Evolutionary conservation across 2,888 invertebrate species (phyloP), one percentile per base, ranked within the genome.

Genomic region (Trichogramma evanescens): DNA sequence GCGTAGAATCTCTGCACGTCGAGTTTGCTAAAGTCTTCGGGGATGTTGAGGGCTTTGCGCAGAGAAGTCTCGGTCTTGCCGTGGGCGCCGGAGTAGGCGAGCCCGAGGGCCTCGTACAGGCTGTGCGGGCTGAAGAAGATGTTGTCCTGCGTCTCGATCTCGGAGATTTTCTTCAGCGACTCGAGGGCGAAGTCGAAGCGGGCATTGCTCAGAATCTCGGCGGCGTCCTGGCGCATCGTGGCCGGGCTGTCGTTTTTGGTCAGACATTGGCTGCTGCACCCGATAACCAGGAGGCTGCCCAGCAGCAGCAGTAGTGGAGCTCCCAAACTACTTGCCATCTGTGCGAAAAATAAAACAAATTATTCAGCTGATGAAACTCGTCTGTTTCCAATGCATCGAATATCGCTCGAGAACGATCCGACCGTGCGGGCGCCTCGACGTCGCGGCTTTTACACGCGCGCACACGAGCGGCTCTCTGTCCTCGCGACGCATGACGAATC

Each of bases 101-200:
- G 79, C 54, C 88, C 75, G 43, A 94, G 73, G 0, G 92, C 87
- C 68, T 92, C 89, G 72, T 91, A 89, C 9, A 93, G 86, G 66
- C 92, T 93, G 79, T 90, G 89, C 0, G 93, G 93, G 5, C 93
- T 93, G 77, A 91, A 92, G 81, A 94, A 92, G 48, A 93, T 79
- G 75, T 93, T 93, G 67, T 88, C 87, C 49, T 83, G 80, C 0
- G 86, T 84, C 65, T 85, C 84, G 13, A 83, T 83, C 58, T 81
- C 78, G 66, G 87, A 86, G 65, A 88, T 84, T 13, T 85, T 82
- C 66, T 85, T 84, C 68, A 93, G 80, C 56, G 90, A 80, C 53
- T 85, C 83, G 56, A 91, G 76, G 0, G 90, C 87, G 71, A 92
- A 92, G 58, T 82, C 83, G 69, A 85, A 83, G 68, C 86, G 82